Evolutionary conservation across 2,888 invertebrate genomes (phyloP), one percentile per base, ranked within the genome.

Genomic region (Melieria picta): DNA sequence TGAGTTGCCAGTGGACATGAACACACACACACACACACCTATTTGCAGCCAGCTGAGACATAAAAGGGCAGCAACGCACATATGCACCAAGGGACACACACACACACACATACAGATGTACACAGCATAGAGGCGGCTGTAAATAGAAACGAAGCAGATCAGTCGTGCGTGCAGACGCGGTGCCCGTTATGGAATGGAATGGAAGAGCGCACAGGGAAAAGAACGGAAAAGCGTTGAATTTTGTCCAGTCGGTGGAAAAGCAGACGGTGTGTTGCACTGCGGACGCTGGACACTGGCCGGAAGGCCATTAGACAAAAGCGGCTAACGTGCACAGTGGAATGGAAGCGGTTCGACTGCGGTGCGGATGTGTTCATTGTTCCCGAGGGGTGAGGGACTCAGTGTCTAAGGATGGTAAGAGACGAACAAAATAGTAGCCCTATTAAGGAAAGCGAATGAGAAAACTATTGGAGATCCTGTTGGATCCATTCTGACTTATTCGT

Each of bases 221-320:
- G 30, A 30, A 30, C 30, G 2, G 30, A 30, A 30, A 30, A 30
- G 30, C 30, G 2, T 30, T 30, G 30, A 30, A 30, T 30, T 30
- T 30, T 30, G 30, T 30, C 30, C 30, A 30, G 30, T 30, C 3
- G 30, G 30, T 30, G 30, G 3, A 30, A 30, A 30, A 30, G 30
- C 30, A 30, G 30, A 30, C 30, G 30, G 63, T 56, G 13, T 57
- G 57, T 57, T 57, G 13, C n/a, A 16, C 30, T 57, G n/a, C 16
- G n/a, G 30, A 57, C 13, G 62, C 71, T 71, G 66, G 71, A 66
- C 71, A 55, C 61, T 62, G 13, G 61, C 71, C 71, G 71, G 65
- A 62, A 66, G 30, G 66, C 71, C 71, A 66, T 65, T 71, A 66
- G 43, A 62, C 56, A 66, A 66, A 63, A 71, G 58, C 66, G 30